Evolutionary conservation across 2,888 invertebrate genomes (phyloP), one percentile per base, ranked within the genome.

Genomic region (Eupithecia subfuscata): DNA sequence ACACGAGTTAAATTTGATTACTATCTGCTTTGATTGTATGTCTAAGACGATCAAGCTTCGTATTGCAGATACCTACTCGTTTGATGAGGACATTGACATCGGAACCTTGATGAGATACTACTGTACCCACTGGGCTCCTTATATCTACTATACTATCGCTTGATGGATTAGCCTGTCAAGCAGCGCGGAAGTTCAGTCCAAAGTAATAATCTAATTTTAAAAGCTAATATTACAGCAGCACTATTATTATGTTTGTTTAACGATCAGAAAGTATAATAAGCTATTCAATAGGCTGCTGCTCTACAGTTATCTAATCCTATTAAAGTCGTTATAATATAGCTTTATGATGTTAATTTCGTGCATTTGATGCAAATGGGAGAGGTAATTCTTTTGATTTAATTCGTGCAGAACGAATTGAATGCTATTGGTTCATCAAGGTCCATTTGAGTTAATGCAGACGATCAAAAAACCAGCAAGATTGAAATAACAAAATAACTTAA

Each of bases 1-100:
- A 71, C 63, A 63, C 40, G 37, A 72, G 30, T 43, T 64, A 91
- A 90, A 90, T 91, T 88, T 88, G 87, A 89, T 89, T 90, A 89
- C 90, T 92, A 91, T 91, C 90, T 89, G 88, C 87, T 89, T 89
- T 89, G 89, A 90, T 91, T 90, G 89, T 87, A 78, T 85, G 85
- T 86, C 83, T 85, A 82, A 52, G 22, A 81, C 74, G 79, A 82
- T 87, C 82, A 86, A 83, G 86, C 81, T 80, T 34, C 12, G 65
- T 40, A 25, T 84, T 76, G 80, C 85, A 85, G 85, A 30, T 12
- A n/a, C 22, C 56, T 25, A 25, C 6, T 25, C 12, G 12, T 14
- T 60, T 70, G 34, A 45, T 5, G 60, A 86, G 92, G 90, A 81
- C 90, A 88, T 92, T 92, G 92, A 91, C 92, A 90, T 89, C 84